phyloP scores from a whole-genome alignment of 2,113 vertebrate species.

The Heteronetta atricapilla region DNA sequence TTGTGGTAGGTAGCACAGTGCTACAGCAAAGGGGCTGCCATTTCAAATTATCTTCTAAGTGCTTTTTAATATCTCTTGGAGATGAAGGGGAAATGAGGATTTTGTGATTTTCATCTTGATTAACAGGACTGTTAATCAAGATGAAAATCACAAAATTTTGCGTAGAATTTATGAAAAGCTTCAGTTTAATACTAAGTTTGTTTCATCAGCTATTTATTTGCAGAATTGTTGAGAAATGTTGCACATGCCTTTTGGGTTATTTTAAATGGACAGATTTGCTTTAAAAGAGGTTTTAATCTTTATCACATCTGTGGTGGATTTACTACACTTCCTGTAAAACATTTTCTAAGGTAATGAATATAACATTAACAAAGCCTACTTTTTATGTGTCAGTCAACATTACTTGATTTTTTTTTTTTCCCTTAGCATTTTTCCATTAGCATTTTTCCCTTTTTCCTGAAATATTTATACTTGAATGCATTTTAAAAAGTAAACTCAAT shows the following conservation, averaged over 20 bases:
- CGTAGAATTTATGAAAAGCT: background rate
- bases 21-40: background rate
- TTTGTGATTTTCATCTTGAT: slow-evolving; percentile 17
- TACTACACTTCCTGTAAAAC: slow-evolving; percentile 29
- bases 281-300: slow-evolving; percentile 57
- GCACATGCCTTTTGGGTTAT: slow-evolving; percentile 34
- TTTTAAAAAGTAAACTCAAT: slow-evolving; percentile 9
- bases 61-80: slow-evolving; percentile 17
- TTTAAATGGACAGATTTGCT: slow-evolving; percentile 41
- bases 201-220: slow-evolving; percentile 31
- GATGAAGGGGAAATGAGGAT: background rate
- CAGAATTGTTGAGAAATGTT: slow-evolving; percentile 35
- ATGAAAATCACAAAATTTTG: no score
- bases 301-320: slow-evolving; percentile 52
- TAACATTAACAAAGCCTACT: slow-evolving; percentile 17
- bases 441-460: background rate
- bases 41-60: background rate
- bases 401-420: background rate
- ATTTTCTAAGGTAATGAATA: slow-evolving; percentile 13
- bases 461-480: background rate
- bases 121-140: background rate
- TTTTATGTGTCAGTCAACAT: slow-evolving; percentile 16
- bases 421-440: background rate
- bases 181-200: background rate
- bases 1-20: background rate